A percentile compares a stretch with the other conserved stretches of the same genome.
phyloP scores from a whole-genome alignment of 2,113 vertebrate species.

The Scolopax mira region DNA sequence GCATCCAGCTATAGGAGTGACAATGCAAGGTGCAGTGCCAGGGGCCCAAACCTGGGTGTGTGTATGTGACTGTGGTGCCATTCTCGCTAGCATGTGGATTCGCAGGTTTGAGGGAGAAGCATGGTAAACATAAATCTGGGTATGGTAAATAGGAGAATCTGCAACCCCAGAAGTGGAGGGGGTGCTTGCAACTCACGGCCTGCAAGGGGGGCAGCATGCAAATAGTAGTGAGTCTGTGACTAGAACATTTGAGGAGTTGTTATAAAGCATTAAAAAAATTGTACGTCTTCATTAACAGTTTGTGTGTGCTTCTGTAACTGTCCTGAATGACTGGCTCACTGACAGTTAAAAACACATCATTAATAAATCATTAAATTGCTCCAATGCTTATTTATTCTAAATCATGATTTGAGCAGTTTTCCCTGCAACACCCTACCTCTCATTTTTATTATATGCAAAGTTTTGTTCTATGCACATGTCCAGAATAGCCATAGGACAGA shows the following conservation, averaged over 20 bases:
- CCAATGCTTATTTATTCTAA: neutral
- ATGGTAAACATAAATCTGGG: neutral
- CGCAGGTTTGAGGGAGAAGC: neutral
- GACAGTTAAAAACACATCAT: neutral
- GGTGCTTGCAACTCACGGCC: neutral
- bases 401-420: neutral
- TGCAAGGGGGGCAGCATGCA: neutral
- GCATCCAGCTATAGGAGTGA: neutral
- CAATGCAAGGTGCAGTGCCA: neutral
- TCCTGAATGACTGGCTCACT: neutral
- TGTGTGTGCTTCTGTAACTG: neutral
- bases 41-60: no score
- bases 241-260: neutral
- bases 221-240: no score
- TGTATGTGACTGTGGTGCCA: accelerated
- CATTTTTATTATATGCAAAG: neutral
- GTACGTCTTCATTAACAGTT: neutral
- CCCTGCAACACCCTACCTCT: neutral
- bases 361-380: neutral
- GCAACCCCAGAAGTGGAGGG: accelerated
- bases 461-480: neutral
- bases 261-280: neutral
- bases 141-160: neutral
- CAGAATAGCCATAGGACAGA: neutral
- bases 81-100: neutral